Conservation (phyloP, 1,140 invertebrate species). For the Goniozus legneri region DNA sequence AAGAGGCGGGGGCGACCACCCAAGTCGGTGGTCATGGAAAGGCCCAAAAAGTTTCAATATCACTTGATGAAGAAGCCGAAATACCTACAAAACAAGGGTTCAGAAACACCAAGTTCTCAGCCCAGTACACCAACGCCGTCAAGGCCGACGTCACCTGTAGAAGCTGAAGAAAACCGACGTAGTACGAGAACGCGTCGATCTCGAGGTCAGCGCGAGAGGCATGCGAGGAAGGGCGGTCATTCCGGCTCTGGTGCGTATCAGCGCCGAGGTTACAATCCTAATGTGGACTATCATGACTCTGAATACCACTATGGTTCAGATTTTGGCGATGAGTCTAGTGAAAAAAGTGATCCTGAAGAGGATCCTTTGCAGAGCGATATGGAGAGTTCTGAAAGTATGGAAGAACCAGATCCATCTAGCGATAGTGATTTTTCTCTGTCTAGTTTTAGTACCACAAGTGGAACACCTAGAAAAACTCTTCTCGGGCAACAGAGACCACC, state of each 20-base stretch:
- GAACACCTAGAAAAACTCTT: conserved; percentile 59
- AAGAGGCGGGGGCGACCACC: conserved; percentile 85
- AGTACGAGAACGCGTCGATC: conserved; percentile 55
- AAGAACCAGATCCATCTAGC: conserved; percentile 65
- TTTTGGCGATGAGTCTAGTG: conserved; percentile 81
- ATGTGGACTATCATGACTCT: conserved; percentile 74
- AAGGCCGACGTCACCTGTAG: conserved; percentile 70
- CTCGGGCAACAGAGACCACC: conserved; percentile 59
- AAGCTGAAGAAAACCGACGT: conserved; percentile 66
- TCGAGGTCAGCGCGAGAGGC: conserved; percentile 52
- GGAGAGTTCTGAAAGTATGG: conserved; percentile 64
- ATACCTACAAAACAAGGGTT: conserved; percentile 71
- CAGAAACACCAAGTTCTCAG: conserved; percentile 61
- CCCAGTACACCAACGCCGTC: conserved; percentile 75
- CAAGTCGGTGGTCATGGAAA: conserved; percentile 80
- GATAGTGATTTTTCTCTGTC: conserved; percentile 82
- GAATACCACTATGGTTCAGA: conserved; percentile 89
- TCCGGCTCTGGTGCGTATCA: conserved; percentile 58
- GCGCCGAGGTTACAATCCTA: conserved; percentile 70
- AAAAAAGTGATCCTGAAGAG: conserved; percentile 73
- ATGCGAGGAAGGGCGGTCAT: conserved; percentile 62
- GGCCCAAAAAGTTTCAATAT: conserved; percentile 79
- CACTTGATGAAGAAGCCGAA: conserved; percentile 89
- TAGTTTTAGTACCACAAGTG: conserved; percentile 69
- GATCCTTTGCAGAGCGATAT: conserved; percentile 64